These are phyloP conservation scores for Nematostella vectensis DNA, from an alignment of 92 coral and sea anemone species.

Conservation along the genomic window DNA sequence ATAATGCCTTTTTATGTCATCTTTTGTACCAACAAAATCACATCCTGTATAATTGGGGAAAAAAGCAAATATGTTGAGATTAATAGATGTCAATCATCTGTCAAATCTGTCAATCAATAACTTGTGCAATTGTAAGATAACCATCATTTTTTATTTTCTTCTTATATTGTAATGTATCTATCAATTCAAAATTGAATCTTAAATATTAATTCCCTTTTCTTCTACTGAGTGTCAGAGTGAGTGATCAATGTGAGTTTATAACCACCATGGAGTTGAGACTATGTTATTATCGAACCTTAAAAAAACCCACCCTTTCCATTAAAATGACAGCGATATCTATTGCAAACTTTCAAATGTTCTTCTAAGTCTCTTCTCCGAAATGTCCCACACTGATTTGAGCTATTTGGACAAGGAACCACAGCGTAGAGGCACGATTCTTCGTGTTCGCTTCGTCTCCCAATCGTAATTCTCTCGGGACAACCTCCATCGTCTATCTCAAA, in stretches of 20 bases:
- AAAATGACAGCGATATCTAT: constrained; percentile 75
- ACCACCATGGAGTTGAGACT: too few species aligned
- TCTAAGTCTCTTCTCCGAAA: constrained; percentile 75
- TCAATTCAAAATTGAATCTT: too few species aligned
- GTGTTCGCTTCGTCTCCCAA: constrained; percentile 71
- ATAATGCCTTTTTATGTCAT: constrained; percentile 58
- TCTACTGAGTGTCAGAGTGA: too few species aligned
- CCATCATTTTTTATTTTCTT: too few species aligned
- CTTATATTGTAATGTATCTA: too few species aligned
- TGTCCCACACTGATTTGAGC: constrained; percentile 97
- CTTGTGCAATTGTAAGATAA: too few species aligned
- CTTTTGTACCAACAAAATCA: constrained; percentile 75
- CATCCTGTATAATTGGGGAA: constrained; percentile 49
- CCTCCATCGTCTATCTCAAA: constrained; percentile 80
- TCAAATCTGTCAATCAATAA: too few species aligned
- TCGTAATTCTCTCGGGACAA: constrained; percentile 66
- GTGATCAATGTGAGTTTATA: too few species aligned
- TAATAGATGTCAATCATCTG: too few species aligned
- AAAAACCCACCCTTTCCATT: constrained; percentile 72
- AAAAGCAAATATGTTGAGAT: neutral
- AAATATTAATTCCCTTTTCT: too few species aligned
- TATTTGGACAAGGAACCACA: constrained; percentile 86
- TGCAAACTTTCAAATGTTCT: constrained; percentile 66
- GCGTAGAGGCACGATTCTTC: constrained; percentile 81
- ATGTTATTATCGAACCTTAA: too few species aligned